phyloP scores from a whole-genome alignment of 1,140 invertebrate species.

The Drosophila lacertosa region DNA sequence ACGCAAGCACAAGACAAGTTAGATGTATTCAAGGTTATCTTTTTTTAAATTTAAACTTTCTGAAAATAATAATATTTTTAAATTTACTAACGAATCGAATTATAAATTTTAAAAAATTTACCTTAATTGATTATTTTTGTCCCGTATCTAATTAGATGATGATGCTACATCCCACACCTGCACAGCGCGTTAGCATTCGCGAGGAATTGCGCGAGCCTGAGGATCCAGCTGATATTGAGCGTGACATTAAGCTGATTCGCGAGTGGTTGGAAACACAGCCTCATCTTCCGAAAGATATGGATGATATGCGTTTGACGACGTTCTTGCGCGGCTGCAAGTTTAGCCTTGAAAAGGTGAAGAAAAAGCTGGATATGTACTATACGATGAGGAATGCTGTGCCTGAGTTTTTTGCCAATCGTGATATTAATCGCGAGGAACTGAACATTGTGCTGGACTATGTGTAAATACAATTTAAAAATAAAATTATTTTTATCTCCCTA shows the following conservation, averaged over 20 bases:
- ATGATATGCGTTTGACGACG: slow-evolving; percentile 89
- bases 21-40: too few species aligned
- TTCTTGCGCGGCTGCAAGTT: slow-evolving; percentile 93
- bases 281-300: slow-evolving; percentile 87
- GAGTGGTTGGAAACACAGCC: slow-evolving; percentile 90
- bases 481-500: neutral
- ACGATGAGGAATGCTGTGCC: slow-evolving; percentile 92
- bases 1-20: too few species aligned
- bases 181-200: slow-evolving; percentile 90
- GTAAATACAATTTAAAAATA: slow-evolving; percentile 86
- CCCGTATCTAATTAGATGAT: slow-evolving; percentile 86
- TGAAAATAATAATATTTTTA: too few species aligned
- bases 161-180: slow-evolving; percentile 89
- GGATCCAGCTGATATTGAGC: slow-evolving; percentile 86
- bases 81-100: too few species aligned
- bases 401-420: slow-evolving; percentile 92
- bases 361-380: slow-evolving; percentile 91
- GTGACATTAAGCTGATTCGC: slow-evolving; percentile 87
- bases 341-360: slow-evolving; percentile 91
- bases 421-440: slow-evolving; percentile 89
- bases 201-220: slow-evolving; percentile 90
- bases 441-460: slow-evolving; percentile 88
- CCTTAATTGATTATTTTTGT: too few species aligned
- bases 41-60: too few species aligned
- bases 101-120: too few species aligned